A percentile compares a stretch with the other conserved stretches of the same genome.
Conservation (phyloP, 2,797 vertebrate species). For the Parauchenoglanis punctatus region DNA sequence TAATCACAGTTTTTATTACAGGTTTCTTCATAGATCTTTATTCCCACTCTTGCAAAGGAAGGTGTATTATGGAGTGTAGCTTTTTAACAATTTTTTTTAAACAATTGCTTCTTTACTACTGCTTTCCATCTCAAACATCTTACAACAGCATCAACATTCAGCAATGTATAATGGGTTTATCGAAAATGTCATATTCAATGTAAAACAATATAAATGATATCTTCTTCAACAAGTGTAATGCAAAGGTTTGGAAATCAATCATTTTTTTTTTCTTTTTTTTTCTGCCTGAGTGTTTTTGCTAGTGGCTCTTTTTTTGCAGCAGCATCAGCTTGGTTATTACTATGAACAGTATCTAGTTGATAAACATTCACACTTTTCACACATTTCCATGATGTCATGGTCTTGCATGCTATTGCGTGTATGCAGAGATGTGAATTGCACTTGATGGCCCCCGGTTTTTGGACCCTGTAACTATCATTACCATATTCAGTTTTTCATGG, state of each 20-base stretch:
- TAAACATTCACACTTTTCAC: conserved; percentile 23
- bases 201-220: neutral
- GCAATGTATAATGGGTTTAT: neutral
- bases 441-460: too few species aligned
- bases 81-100: neutral
- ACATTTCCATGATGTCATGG: conserved; percentile 32
- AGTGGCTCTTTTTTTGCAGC: neutral
- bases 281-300: neutral
- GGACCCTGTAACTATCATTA: neutral
- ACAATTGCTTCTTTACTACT: neutral
- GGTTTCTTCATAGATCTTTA: neutral
- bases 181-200: neutral
- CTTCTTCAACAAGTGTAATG: neutral
- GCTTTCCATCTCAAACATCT: neutral
- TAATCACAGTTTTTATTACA: neutral
- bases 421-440: conserved; percentile 8
- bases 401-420: neutral
- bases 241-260: too few species aligned
- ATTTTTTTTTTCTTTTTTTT: neutral
- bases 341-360: neutral
- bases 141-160: neutral
- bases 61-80: neutral
- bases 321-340: neutral
- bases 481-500: neutral
- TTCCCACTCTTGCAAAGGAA: neutral